Evolutionary conservation across 2,113 vertebrate genomes (phyloP), one percentile per base, ranked within the genome.

Genomic region (Callopanchax toddi): DNA sequence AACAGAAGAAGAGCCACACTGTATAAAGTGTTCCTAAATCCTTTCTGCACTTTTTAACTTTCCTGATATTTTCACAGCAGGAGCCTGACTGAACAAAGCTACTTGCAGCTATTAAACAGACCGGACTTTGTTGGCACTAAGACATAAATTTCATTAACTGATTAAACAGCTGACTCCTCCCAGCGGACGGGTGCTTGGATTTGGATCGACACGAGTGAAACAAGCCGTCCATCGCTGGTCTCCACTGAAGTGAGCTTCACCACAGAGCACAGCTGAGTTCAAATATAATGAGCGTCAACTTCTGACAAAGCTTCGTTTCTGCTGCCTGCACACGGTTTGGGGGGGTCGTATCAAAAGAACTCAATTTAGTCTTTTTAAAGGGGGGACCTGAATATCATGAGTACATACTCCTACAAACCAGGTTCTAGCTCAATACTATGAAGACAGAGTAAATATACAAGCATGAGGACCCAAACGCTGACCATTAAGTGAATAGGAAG

Each of bases 241-340:
- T 42, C 53, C 40, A 51, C 57, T 58, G 39, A 48, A 65, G 66
- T 8, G 66, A 48, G 54, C 6, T n/a, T n/a, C n/a, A 32, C 1
- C 29, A 52, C 61, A 64, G 36, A 60, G 58, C 70, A 49, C 66
- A 68, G 74, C 70, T 22, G 51, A 72, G 64, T 65, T 86, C 60
- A 87, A 73, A 71, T 82, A 82, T 84, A 89, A 89, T 79, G 81
- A 90, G 63, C 57, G 26, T 67, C 22, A 64, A 83, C 84, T 86
- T 83, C 74, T 78, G 79, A 78, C 68, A 61, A 87, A 63, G 65
- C 78, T 85, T 86, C 77, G 84, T 86, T 84, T 81, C 73, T 82
- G 83, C 77, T 55, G 54, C 66, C 71, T 79, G 88, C 65, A 49
- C 68, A 59, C 53, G 26, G 76, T 64, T 65, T 37, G 25, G 60